A percentile compares a stretch with the other conserved stretches of the same genome.
Evolutionary conservation across 2,113 vertebrate species (phyloP).

Genomic region (Psilopsiagon aurifrons): DNA sequence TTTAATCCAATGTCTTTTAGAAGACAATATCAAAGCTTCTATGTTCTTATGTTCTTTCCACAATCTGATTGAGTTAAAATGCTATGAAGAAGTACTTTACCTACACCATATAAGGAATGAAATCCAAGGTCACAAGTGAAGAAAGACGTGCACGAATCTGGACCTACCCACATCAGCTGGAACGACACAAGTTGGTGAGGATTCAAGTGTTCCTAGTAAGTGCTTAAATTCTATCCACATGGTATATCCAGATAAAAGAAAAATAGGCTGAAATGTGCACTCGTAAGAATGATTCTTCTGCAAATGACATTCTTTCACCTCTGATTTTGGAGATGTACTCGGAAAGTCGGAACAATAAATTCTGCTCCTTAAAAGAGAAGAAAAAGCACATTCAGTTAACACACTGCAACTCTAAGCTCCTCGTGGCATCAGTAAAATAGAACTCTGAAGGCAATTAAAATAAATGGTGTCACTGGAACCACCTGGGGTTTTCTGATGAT

Average conservation of each 20-base stretch:
- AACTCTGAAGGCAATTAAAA: not conserved
- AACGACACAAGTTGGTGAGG: slow-evolving; percentile 81
- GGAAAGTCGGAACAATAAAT: slow-evolving; percentile 80
- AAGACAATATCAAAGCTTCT: not conserved
- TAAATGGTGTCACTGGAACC: not conserved
- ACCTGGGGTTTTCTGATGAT: not conserved
- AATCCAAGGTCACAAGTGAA: not conserved
- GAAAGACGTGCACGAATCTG: not conserved
- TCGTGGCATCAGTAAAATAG: not conserved
- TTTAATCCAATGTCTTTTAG: not conserved
- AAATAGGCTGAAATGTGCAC: slow-evolving; percentile 84
- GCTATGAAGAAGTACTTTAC: not conserved
- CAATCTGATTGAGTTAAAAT: not conserved
- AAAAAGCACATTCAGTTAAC: not conserved
- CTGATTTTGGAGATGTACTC: slow-evolving; percentile 61
- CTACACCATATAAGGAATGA: not conserved
- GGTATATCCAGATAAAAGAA: slow-evolving; percentile 85
- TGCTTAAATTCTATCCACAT: slow-evolving; percentile 88
- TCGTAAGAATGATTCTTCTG: slow-evolving; percentile 70
- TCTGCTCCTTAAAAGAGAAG: slow-evolving; percentile 69
- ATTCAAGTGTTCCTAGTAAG: slow-evolving; percentile 77
- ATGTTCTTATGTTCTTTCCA: not conserved
- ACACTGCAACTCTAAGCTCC: not conserved
- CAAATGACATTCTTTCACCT: slow-evolving; percentile 70
- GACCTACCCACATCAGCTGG: slow-evolving; percentile 87